These are phyloP conservation scores for Argyresthia albistria DNA, from an alignment of 2,888 invertebrate genomes.

Conservation along the genomic window DNA sequence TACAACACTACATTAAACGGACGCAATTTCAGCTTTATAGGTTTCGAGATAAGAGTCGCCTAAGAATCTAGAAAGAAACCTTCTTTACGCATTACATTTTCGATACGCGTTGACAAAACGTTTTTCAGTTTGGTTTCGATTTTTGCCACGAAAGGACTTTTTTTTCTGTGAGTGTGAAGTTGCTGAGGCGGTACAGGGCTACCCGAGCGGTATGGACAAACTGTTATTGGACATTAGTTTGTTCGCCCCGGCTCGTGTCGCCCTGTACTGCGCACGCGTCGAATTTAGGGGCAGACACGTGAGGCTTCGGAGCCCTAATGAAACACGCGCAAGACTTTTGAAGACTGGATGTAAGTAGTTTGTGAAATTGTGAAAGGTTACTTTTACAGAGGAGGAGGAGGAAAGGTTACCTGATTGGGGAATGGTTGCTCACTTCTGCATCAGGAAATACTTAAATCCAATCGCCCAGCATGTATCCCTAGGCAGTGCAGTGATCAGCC, in stretches of 20 bases:
- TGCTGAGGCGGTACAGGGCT: slow-evolving; percentile 23
- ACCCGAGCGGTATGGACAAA: slow-evolving; percentile 73
- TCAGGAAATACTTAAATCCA: too few relatives aligned
- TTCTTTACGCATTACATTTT: slow-evolving; percentile 1
- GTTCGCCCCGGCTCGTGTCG: slow-evolving; percentile 74
- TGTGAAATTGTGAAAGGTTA: too few relatives aligned
- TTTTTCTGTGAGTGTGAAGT: slow-evolving; percentile 2
- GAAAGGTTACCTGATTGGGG: too few relatives aligned
- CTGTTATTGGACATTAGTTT: slow-evolving; percentile 57
- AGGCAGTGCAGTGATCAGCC: too few relatives aligned
- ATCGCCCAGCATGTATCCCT: too few relatives aligned
- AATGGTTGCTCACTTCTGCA: too few relatives aligned
- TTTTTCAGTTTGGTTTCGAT: slow-evolving; percentile 1
- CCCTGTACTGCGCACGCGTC: slow-evolving; percentile 32
- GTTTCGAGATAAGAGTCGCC: not conserved
- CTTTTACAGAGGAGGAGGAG: too few relatives aligned
- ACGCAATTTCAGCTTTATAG: not conserved
- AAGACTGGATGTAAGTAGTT: too few relatives aligned
- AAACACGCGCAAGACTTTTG: too few relatives aligned
- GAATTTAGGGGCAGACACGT: slow-evolving; percentile 17
- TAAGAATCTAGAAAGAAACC: not conserved
- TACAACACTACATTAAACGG: too few relatives aligned
- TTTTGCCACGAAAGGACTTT: slow-evolving; percentile 6
- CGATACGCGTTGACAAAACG: slow-evolving; percentile 2
- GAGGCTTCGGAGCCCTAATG: slow-evolving; percentile 6